A percentile compares a stretch with the other conserved stretches of the same genome.
Evolutionary conservation across 2,113 vertebrate species (phyloP).

Genomic region (Tachuris rubrigastra): DNA sequence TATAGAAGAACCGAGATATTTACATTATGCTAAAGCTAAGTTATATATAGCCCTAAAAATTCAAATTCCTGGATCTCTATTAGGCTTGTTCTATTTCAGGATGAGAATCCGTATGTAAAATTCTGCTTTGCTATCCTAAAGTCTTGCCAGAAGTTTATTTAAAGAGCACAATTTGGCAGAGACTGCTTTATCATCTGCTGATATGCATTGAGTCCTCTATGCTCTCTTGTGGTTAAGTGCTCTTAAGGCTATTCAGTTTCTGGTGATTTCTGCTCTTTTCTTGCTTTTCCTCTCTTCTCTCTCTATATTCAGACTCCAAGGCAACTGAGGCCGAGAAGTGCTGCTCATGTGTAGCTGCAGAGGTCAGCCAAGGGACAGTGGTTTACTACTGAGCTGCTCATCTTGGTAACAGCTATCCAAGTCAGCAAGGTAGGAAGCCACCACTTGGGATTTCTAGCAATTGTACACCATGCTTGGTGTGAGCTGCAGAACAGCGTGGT

Average conservation of each 20-base stretch:
- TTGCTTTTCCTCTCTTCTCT: background rate
- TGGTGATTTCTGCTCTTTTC: background rate
- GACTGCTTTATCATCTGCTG: background rate
- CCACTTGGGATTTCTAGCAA: background rate
- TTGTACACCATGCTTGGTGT: background rate
- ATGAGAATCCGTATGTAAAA: background rate
- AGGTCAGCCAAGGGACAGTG: constrained; percentile 23
- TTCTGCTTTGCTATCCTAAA: background rate
- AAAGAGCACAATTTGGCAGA: background rate
- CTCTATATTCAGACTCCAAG: background rate
- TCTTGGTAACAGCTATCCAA: background rate
- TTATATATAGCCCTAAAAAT: background rate
- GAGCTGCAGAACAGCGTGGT: background rate
- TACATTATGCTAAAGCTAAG: background rate
- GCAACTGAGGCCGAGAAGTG: background rate
- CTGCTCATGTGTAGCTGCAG: background rate
- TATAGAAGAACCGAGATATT: background rate
- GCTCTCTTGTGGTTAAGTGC: background rate
- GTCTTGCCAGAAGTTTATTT: constrained; percentile 13
- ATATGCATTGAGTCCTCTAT: background rate
- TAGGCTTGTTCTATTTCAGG: constrained; percentile 12
- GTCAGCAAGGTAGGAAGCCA: background rate
- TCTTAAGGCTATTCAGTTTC: background rate
- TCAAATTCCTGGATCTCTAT: background rate
- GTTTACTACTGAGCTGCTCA: background rate